Conservation (phyloP, 2,113 vertebrate genomes). For the Lophura nycthemera region DNA sequence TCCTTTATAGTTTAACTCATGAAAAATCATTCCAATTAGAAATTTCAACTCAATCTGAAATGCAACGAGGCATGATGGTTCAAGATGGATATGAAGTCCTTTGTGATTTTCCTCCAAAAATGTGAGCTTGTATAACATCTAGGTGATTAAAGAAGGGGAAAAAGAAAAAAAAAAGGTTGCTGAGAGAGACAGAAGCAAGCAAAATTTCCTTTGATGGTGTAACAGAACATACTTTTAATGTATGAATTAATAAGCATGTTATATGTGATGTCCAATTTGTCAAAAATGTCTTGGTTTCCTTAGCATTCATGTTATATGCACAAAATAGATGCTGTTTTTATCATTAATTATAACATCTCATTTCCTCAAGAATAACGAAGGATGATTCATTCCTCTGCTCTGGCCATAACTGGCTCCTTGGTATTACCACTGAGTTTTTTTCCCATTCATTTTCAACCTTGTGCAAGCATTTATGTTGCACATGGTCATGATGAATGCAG, state of each 20-base stretch:
- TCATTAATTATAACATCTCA: conserved; percentile 65
- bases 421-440: conserved; percentile 39
- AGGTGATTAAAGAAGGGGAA: conserved; percentile 48
- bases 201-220: conserved; percentile 62
- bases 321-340: conserved; percentile 49
- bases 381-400: conserved; percentile 58
- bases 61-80: conserved; percentile 68
- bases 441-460: conserved; percentile 58
- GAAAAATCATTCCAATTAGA: conserved; percentile 97
- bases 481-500: not conserved
- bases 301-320: conserved; percentile 69
- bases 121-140: not conserved
- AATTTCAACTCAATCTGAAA: conserved; percentile 85
- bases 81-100: conserved; percentile 76
- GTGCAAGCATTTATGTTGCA: conserved; percentile 51
- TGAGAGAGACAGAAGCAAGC: conserved; percentile 23
- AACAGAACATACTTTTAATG: conserved; percentile 65
- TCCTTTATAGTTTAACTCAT: conserved; percentile 89
- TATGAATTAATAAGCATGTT: conserved; percentile 69
- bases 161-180: conserved; percentile 17
- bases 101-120: conserved; percentile 68
- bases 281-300: conserved; percentile 46
- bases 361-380: conserved; percentile 58
- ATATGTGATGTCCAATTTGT: conserved; percentile 57
- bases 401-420: conserved; percentile 26